Percentiles rank a stretch among this genome's conserved stretches.
Conservation (phyloP, 2,888 invertebrate genomes). For the Venustoraphidia nigricollis region DNA sequence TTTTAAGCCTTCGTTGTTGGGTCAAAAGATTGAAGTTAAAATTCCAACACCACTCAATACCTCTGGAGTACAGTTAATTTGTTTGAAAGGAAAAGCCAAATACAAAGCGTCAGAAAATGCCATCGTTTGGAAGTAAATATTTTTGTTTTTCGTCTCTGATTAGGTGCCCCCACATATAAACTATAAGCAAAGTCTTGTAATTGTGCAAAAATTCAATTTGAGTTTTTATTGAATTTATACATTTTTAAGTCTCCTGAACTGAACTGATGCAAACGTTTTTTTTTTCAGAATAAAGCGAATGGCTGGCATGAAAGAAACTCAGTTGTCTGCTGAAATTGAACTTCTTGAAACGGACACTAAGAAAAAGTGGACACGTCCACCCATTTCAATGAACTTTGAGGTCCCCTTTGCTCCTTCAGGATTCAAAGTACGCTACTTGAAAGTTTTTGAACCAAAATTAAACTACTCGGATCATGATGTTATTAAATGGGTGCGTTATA, state of each 20-base stretch:
- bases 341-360: constrained; percentile 95
- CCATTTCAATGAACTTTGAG: constrained; percentile 99
- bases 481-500: constrained; percentile 99
- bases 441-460: constrained; percentile 98
- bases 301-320: constrained; percentile 99
- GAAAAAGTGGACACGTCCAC: constrained; percentile 99
- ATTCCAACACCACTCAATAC: constrained; percentile 98
- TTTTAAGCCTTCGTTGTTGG: constrained; percentile 93
- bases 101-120: constrained; percentile 99
- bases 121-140: constrained; percentile 79
- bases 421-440: constrained; percentile 97
- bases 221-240: neutral
- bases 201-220: too few species aligned
- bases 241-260: neutral
- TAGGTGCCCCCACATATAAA: too few species aligned
- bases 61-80: constrained; percentile 96
- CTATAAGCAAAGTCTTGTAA: too few species aligned
- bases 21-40: constrained; percentile 98
- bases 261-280: neutral
- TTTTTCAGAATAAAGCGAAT: constrained; percentile 65
- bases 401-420: constrained; percentile 99
- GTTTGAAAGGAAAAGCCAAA: constrained; percentile 97
- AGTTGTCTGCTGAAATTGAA: constrained; percentile 98
- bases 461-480: constrained; percentile 99
- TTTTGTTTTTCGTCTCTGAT: neutral